Evolutionary conservation across 2,888 invertebrate genomes (phyloP).

Genomic region (Trachelus iudaicus): DNA sequence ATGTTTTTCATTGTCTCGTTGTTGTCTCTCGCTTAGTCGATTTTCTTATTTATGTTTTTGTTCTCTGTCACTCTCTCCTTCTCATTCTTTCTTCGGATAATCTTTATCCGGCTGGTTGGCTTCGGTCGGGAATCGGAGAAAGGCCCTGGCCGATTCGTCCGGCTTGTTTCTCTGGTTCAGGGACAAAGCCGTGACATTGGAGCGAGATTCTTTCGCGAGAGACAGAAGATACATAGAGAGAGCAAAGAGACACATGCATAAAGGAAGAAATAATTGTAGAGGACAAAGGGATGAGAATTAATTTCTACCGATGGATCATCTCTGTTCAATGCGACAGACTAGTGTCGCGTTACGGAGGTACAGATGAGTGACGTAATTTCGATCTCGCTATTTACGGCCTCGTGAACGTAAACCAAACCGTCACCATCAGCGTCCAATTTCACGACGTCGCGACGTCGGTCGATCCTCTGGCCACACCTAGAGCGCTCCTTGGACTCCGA

Average conservation of each 20-base stretch:
- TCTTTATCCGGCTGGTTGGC: neutral
- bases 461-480: constrained; percentile 29
- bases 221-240: neutral
- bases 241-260: neutral
- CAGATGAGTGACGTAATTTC: constrained; percentile 40
- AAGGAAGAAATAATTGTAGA: neutral
- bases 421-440: neutral
- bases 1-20: neutral
- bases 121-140: constrained; percentile 3
- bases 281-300: neutral
- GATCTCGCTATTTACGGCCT: constrained; percentile 47
- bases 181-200: constrained; percentile 6
- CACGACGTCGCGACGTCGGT: neutral
- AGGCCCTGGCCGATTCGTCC: neutral
- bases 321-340: constrained; percentile 11
- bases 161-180: neutral
- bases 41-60: neutral
- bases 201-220: neutral
- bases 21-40: neutral
- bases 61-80: neutral
- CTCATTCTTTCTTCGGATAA: neutral
- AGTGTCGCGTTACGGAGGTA: constrained; percentile 1
- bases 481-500: neutral
- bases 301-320: constrained; percentile 1
- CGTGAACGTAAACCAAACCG: constrained; percentile 34